Percentiles rank a stretch among this genome's conserved stretches.
These are phyloP conservation scores for Lophura nycthemera DNA, from an alignment of 2,113 vertebrate genomes.

Conservation along the genomic window DNA sequence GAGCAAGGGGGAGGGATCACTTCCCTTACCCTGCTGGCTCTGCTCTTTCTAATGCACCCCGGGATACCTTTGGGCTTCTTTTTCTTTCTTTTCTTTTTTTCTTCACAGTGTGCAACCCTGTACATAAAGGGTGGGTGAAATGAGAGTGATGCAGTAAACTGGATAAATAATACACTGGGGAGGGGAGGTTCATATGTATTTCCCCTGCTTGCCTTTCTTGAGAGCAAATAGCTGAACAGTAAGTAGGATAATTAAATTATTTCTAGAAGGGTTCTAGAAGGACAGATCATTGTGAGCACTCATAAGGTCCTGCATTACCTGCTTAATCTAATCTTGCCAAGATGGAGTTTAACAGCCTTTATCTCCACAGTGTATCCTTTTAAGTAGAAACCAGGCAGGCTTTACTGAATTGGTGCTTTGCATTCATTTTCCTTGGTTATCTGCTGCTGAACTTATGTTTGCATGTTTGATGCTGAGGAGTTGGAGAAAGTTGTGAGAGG, in stretches of 20 bases:
- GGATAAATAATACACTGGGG: not conserved
- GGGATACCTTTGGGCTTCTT: too few relatives aligned
- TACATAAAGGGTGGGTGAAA: not conserved
- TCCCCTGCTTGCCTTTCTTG: not conserved
- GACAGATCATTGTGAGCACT: not conserved
- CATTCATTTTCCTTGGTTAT: not conserved
- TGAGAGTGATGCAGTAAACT: fast-evolving
- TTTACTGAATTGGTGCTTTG: not conserved
- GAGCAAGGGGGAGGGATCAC: too few relatives aligned
- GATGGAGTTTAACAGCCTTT: not conserved
- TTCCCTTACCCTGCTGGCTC: too few relatives aligned
- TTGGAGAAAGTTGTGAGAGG: not conserved
- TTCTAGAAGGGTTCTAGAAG: not conserved
- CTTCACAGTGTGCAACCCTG: fast-evolving
- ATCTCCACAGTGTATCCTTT: not conserved
- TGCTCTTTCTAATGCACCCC: too few relatives aligned
- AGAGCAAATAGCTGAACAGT: not conserved
- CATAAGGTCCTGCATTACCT: not conserved
- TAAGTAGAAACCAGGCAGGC: not conserved
- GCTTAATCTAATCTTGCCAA: not conserved
- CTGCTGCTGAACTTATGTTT: not conserved
- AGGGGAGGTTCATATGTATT: not conserved
- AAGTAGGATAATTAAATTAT: not conserved
- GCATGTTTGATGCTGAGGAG: not conserved
- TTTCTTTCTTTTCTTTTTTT: too few relatives aligned